Evolutionary conservation across 2,797 vertebrate genomes (phyloP).

Genomic region (Oryzias sinensis): DNA sequence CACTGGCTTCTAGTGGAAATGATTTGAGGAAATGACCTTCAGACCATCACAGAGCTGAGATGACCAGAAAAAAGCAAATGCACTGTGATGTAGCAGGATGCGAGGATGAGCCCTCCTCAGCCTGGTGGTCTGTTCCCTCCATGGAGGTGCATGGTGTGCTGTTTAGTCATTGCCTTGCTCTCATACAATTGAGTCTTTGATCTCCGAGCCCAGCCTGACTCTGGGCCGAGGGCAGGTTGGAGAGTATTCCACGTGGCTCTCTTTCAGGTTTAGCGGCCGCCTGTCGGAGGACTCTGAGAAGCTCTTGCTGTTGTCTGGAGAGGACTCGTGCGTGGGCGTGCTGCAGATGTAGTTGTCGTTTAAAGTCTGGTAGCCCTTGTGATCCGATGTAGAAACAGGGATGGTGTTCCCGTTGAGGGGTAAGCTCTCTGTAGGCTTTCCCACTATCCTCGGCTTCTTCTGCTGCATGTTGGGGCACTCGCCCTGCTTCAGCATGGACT

Average conservation of each 20-base stretch:
- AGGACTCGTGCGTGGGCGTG: slow-evolving; percentile 84
- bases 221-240: slow-evolving; percentile 85
- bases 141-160: slow-evolving; percentile 41
- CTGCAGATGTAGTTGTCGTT: slow-evolving; percentile 89
- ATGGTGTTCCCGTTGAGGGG: slow-evolving; percentile 86
- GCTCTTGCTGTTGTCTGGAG: slow-evolving; percentile 80
- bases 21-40: slow-evolving; percentile 56
- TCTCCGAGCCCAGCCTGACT: slow-evolving; percentile 92
- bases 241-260: slow-evolving; percentile 89
- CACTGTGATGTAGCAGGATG: slow-evolving; percentile 56
- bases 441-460: slow-evolving; percentile 78
- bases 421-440: slow-evolving; percentile 81
- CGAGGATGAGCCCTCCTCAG: slow-evolving; percentile 56
- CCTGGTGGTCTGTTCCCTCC: slow-evolving; percentile 43
- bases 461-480: slow-evolving; percentile 82
- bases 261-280: slow-evolving; percentile 85
- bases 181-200: slow-evolving; percentile 96
- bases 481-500: slow-evolving; percentile 85
- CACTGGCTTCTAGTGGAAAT: slow-evolving; percentile 60
- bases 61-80: slow-evolving; percentile 51
- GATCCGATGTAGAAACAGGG: slow-evolving; percentile 82
- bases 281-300: slow-evolving; percentile 89
- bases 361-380: slow-evolving; percentile 96
- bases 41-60: slow-evolving; percentile 61
- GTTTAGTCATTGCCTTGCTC: slow-evolving; percentile 18